Evolutionary conservation across 1,140 invertebrate species (phyloP).

Genomic region (Zeugodacus cucurbitae): DNA sequence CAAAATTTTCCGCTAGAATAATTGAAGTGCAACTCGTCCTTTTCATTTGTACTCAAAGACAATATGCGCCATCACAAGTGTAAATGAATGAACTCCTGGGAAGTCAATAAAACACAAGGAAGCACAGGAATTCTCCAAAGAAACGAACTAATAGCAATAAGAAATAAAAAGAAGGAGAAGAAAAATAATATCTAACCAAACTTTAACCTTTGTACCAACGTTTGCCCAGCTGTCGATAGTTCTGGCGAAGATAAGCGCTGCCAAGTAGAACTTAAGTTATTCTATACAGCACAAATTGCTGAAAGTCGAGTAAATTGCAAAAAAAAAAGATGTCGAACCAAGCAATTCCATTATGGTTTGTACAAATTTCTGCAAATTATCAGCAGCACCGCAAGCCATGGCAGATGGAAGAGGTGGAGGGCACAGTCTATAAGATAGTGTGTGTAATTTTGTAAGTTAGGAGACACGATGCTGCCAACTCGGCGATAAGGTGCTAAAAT

Average conservation of each 20-base stretch:
- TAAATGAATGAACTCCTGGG: background rate
- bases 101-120: background rate
- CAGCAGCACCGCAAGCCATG: constrained; percentile 7
- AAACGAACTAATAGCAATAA: background rate
- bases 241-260: background rate
- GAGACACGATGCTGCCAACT: background rate
- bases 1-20: background rate
- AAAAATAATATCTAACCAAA: background rate
- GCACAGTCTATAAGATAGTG: background rate
- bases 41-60: background rate
- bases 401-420: no score
- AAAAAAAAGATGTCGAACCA: background rate
- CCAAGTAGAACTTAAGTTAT: constrained; percentile 35
- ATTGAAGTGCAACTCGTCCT: background rate
- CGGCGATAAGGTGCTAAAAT: constrained; percentile 32
- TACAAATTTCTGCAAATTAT: constrained; percentile 28
- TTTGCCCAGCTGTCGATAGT: background rate
- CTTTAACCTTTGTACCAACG: background rate
- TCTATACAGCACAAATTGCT: constrained; percentile 10
- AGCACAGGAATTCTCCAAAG: background rate
- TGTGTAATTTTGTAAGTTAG: background rate
- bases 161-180: background rate
- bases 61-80: background rate
- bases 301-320: constrained; percentile 20
- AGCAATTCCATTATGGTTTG: constrained; percentile 9